Conservation (phyloP, 2,113 vertebrate species). For the Dipodomys spectabilis region DNA sequence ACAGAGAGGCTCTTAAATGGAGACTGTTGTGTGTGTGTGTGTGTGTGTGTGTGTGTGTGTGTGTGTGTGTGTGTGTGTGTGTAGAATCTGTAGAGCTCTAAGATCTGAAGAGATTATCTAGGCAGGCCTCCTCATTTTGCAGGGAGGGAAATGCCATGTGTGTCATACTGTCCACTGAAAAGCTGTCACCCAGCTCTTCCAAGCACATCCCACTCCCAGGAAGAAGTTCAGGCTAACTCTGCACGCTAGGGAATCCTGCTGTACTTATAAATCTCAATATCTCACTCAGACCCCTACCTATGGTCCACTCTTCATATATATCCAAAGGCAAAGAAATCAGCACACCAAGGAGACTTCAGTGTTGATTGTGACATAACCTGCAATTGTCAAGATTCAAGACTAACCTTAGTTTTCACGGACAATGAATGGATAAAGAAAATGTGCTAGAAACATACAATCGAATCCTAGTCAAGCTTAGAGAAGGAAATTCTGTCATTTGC, state of each 20-base stretch:
- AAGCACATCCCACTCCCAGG: accelerated
- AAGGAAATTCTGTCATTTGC: background rate
- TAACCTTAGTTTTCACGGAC: too few relatives aligned
- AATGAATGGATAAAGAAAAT: background rate
- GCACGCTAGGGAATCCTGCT: background rate
- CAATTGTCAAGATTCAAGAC: background rate
- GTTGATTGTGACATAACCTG: too few relatives aligned
- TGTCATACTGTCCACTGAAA: background rate
- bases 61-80: too few relatives aligned
- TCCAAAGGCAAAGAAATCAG: background rate
- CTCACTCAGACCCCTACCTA: background rate
- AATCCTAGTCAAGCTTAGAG: background rate
- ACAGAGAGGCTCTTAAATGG: background rate
- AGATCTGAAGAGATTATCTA: background rate
- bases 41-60: too few relatives aligned
- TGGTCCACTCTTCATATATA: background rate
- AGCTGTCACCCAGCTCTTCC: background rate
- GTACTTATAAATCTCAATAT: background rate
- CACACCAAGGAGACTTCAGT: too few relatives aligned
- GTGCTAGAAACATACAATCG: background rate
- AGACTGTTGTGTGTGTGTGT: too few relatives aligned
- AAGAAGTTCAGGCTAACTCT: background rate
- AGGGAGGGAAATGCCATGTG: too few relatives aligned
- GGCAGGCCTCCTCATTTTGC: background rate
- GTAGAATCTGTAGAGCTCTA: background rate